Evolutionary conservation across 1,140 invertebrate species (phyloP), one percentile per base, ranked within the genome.

Genomic region (Drosophila watanabei): DNA sequence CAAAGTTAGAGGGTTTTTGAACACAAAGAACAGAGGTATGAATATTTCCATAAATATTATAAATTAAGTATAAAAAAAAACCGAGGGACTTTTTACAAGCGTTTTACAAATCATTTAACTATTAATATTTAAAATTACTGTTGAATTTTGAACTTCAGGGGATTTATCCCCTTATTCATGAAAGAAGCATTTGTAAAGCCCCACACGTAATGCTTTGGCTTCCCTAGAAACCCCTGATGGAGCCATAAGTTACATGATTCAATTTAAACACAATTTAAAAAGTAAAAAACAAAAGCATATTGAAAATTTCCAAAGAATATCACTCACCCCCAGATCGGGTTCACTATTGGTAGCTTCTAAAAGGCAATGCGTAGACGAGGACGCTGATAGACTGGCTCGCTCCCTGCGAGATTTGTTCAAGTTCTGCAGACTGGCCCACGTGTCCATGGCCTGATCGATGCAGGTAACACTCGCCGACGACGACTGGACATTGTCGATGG

Each of bases 381-480:
- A 62, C n/a, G 68, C 45, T 14, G 70, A 54, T 1, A 61, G 58
- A 14, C 43, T 72, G 11, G 24, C n/a, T 11, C 39, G 70, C 28
- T 64, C 57, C 46, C 73, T 70, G 32, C 48, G 37, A 4, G 71
- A 60, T 28, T 79, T 87, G 57, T 90, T 91, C 52, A 95, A 93
- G 59, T 95, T 95, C 71, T 95, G 95, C 1, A 95, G 80, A 71
- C 95, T 95, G 33, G 94, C 94, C 95, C 95, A 95, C 13, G 91
- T 93, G 10, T 88, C 84, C 85, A 88, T 88, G 45, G 84, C 66
- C 49, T 90, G 86, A 13, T 82, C 83, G 9, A 39, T 35, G 61
- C 64, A 60, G 28, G 33, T 20, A 9, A 41, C 11, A 5, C 43
- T 39, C 35, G 57, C 37, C 4, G 80, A 16, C 7, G 75, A 58